Percentiles rank a stretch among this genome's conserved stretches.
phyloP scores from a whole-genome alignment of 1,140 invertebrate species.

The Saccostrea cuccullata region DNA sequence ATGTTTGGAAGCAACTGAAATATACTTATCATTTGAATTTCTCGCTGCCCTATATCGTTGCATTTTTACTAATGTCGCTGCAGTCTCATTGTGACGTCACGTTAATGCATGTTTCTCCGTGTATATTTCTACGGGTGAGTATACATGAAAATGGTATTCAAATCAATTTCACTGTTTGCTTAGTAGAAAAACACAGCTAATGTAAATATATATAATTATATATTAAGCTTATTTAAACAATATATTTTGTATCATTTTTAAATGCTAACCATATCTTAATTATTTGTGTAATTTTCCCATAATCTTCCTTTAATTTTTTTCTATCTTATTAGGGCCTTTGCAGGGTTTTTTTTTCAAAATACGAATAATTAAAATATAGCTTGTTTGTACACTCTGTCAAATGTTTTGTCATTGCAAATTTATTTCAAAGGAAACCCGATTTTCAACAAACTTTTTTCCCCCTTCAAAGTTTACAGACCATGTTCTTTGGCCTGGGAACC shows the following conservation, averaged over 20 bases:
- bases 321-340: not conserved
- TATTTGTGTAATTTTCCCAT: not conserved
- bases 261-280: not conserved
- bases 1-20: too few species aligned
- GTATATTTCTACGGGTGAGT: too few species aligned
- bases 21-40: too few species aligned
- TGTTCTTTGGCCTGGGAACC: constrained; percentile 21
- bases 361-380: not conserved
- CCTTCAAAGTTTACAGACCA: not conserved
- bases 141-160: too few species aligned
- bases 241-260: not conserved
- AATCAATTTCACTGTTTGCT: too few species aligned
- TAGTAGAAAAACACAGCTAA: too few species aligned
- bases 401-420: not conserved
- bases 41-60: too few species aligned
- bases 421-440: not conserved
- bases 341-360: not conserved
- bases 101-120: too few species aligned
- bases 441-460: not conserved
- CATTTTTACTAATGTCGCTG: too few species aligned
- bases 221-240: too few species aligned
- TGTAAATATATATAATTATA: too few species aligned
- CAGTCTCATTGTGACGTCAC: too few species aligned
- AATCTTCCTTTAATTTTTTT: not conserved
- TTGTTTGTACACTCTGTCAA: not conserved